Conservation (phyloP, 2,888 invertebrate species). For the Sphaerophoria taeniata region DNA sequence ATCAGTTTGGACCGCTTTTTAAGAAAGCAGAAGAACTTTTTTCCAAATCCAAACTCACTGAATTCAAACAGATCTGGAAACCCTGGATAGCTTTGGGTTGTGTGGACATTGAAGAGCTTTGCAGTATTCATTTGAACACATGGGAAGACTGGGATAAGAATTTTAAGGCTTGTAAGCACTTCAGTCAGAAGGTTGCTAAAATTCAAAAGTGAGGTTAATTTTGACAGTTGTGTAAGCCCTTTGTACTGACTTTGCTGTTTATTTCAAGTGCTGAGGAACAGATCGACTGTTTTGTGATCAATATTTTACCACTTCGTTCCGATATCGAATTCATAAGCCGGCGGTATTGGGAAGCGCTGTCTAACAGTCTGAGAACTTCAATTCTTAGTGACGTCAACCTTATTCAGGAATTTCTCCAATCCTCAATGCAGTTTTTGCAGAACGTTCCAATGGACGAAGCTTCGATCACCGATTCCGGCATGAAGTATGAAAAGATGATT, state of each 20-base stretch:
- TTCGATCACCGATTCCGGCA: slow-evolving; percentile 82
- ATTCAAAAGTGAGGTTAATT: slow-evolving; percentile 87
- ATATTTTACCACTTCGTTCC: slow-evolving; percentile 91
- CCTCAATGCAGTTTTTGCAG: slow-evolving; percentile 81
- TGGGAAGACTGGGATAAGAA: slow-evolving; percentile 94
- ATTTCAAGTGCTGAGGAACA: slow-evolving; percentile 86
- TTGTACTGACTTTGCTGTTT: slow-evolving; percentile 59
- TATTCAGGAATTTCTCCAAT: slow-evolving; percentile 82
- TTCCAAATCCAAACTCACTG: slow-evolving; percentile 85
- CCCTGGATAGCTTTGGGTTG: slow-evolving; percentile 91
- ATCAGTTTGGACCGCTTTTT: slow-evolving; percentile 90
- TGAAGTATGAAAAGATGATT: slow-evolving; percentile 82
- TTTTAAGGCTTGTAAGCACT: slow-evolving; percentile 93
- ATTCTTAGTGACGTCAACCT: slow-evolving; percentile 80
- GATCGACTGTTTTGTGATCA: slow-evolving; percentile 95
- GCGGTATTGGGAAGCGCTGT: slow-evolving; percentile 94
- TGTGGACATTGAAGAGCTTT: slow-evolving; percentile 89
- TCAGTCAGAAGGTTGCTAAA: slow-evolving; percentile 96
- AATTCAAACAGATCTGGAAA: slow-evolving; percentile 87
- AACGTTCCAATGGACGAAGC: slow-evolving; percentile 82
- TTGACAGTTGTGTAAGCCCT: no score
- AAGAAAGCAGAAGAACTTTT: slow-evolving; percentile 90
- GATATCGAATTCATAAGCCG: slow-evolving; percentile 96
- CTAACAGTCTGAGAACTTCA: slow-evolving; percentile 83
- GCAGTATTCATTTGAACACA: slow-evolving; percentile 86